Base-by-base conservation (phyloP, 2,113 vertebrate species). In the Triplophysa dalaica region DNA sequence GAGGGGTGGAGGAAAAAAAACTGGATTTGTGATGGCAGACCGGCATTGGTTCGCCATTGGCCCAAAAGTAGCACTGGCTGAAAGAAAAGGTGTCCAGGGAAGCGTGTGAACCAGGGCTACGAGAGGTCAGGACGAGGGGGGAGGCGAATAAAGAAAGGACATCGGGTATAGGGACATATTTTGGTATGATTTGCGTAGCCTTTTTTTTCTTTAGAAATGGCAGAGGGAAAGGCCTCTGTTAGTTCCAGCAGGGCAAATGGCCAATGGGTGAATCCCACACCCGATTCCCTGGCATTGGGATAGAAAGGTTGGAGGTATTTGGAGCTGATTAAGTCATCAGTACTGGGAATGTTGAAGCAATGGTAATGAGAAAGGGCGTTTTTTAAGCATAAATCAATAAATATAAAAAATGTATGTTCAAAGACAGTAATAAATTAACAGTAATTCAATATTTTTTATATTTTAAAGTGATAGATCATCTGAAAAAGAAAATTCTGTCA, bases 31-130 rank as follows among this genome's bases (percentile, higher is more conserved):
- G 93, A 94, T 92, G 93, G 92, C 75, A 91, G 88, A 83, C 60
- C 89, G 86, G 88, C 88, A 90, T 90, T 94, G 91, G 89, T 77
- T 66, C 29, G 91, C 92, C 94, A 95, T 94, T 91, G 62, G 45
- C 24, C 60, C 21, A 92, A 86, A 68, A 81, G 29, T 77, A 45
- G 88, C 87, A 83, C 88, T 87, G 88, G 84, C 87, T 92, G 92
- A 91, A 91, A 91, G 92, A 94, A 94, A 94, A 95, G 94, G 94
- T 95, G 94, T 94, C 92, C 89, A 80, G 75, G 79, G 88, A 88
- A 92, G 91, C 90, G 90, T 93, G 94, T 93, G 94, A 94, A 92
- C 87, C 61, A 43, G 78, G 61, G 67, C 88, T 90, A 50, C 29
- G 5, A 52, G 73, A 77, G 82, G 85, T 64, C 70, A 64, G 69